Base-by-base conservation (phyloP, 2,113 vertebrate species). In the Drymodes brunneopygia region DNA sequence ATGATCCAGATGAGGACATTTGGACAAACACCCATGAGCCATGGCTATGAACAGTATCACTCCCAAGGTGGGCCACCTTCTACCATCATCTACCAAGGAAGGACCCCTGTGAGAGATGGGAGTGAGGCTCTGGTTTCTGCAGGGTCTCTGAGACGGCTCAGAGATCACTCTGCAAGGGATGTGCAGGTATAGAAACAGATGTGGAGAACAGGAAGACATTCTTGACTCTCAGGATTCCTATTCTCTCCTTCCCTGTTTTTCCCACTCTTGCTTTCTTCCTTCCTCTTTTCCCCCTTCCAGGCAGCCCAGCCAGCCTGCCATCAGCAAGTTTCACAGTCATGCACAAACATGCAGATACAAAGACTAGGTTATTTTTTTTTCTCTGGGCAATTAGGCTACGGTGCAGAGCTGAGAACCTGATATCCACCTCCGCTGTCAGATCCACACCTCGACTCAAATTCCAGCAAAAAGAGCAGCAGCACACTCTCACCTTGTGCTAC, bases 401-500 rank as follows among this genome's bases (percentile, higher is more conserved):
- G 42, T 48, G 48, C 72, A 74, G 51, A 93, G 65, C 72, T 4
- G 11, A 86, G 61, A 95, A 95, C n/a, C 44, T 31, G 60, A 95
- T 54, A 90, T 15, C 56, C 48, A 83, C 45, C 15, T 18, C 69
- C 1, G 12, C 90, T 86, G 73, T 74, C 6, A 4, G 64, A 95
- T 67, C 64, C 0, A 1, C 61, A 92, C 86, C 72, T 89, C 5
- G 0, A 91, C 75, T 92, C 23, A 2, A 90, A 96, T 96, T 94
- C 82, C 93, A 92, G 56, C 78, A 91, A 92, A 93, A 5, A 83
- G 51, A 82, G 38, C 51, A 75, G 70, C 25, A 10, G 61, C 70
- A 87, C 69, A 38, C 80, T 92, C 90, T 94, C 90, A 94, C 93
- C 86, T 92, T 95, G 75, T 86, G 82, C 48, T 72, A 86, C n/a